Base-by-base conservation (phyloP, 2,113 vertebrate species). In the Grantiella picta region DNA sequence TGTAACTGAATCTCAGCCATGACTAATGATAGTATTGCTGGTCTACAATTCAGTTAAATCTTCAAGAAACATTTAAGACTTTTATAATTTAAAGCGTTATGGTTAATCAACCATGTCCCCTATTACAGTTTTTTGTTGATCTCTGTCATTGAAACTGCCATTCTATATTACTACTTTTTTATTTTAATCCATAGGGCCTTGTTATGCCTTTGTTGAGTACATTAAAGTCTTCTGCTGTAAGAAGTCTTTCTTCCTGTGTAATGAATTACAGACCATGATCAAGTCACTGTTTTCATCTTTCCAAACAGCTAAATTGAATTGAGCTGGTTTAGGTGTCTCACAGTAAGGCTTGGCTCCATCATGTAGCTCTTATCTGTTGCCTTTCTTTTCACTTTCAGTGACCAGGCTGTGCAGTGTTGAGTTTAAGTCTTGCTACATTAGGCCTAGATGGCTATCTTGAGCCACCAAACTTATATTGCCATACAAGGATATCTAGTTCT, bases 51-150 rank as follows among this genome's bases (percentile, higher is more conserved):
- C 89, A 89, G 86, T 78, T 83, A 75, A 90, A 71, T 89, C 77
- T 92, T 94, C 23, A 90, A 88, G 72, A 88, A 89, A 91, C n/a
- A 89, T 68, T 89, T 82, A 86, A 89, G 77, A 36, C 57, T 95
- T 94, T 16, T n/a, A 68, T 92, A 63, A 80, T 96, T 81, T 86
- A 89, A 83, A 92, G 27, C 27, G 33, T 81, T 66, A 40, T 53
- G 72, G 31, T 93, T 90, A 91, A 84, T 92, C 81, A 91, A 4
- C 73, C 56, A 22, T 63, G 24, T 63, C 83, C 49, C 52, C 75
- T 75, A 57, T 24, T 86, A 33, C n/a, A 69, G 25, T 29, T 65
- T 81, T 86, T 71, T 84, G 40, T 78, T 86, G 47, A 60, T 91
- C n/a, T 36, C 65, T 94, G 61, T 71, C 50, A 88, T 82, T 95